These are phyloP conservation scores for Paraplagusia blochii DNA, from an alignment of 2,113 vertebrate species.

Conservation along the genomic window DNA sequence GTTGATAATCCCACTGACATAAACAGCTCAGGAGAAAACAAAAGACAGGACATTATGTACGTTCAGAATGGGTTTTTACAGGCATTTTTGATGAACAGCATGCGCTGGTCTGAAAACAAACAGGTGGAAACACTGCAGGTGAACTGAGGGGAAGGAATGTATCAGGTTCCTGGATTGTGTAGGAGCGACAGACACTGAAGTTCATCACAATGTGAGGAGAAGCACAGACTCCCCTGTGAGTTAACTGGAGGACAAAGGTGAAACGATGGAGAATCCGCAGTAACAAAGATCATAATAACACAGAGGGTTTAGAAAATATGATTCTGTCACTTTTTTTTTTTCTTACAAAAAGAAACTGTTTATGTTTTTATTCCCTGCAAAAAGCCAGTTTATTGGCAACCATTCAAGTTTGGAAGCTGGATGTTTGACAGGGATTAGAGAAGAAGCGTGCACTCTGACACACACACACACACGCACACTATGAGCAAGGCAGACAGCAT, in stretches of 20 bases:
- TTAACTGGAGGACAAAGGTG: constrained; percentile 20
- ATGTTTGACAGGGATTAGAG: constrained; percentile 40
- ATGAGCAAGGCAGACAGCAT: constrained; percentile 38
- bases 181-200: constrained; percentile 13
- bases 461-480: constrained; percentile 16
- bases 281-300: neutral
- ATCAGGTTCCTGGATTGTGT: constrained; percentile 28
- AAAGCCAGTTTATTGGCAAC: constrained; percentile 19
- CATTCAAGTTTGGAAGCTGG: constrained; percentile 27
- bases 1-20: too few species aligned
- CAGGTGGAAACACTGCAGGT: constrained; percentile 25
- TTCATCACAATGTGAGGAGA: constrained; percentile 25
- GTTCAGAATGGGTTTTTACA: neutral
- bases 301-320: neutral
- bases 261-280: constrained; percentile 2
- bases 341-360: constrained; percentile 8
- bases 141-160: constrained; percentile 42
- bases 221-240: constrained; percentile 12
- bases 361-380: constrained; percentile 1
- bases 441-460: constrained; percentile 32
- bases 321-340: neutral
- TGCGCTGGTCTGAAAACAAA: constrained; percentile 25
- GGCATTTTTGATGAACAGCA: constrained; percentile 6
- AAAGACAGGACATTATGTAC: neutral
- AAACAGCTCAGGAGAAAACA: neutral